phyloP scores from a whole-genome alignment of 1,140 invertebrate species.

The Streblospio benedicti region DNA sequence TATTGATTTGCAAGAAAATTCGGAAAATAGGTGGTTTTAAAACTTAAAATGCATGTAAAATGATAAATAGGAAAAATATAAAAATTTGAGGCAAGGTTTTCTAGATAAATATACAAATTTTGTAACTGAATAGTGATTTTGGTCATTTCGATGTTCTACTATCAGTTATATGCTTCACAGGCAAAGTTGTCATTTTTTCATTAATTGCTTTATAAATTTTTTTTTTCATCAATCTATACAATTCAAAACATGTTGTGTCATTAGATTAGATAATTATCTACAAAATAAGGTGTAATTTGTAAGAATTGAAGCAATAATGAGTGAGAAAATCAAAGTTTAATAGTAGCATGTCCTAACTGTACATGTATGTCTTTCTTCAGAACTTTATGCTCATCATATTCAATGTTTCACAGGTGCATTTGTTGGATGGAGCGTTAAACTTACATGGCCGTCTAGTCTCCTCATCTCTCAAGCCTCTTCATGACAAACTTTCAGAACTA shows the following conservation, averaged over 20 bases:
- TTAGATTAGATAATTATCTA: conserved; percentile 26
- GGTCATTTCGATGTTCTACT: neutral
- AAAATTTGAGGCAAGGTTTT: too few relatives aligned
- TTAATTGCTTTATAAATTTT: too few relatives aligned
- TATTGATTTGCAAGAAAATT: too few relatives aligned
- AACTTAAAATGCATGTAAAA: too few relatives aligned
- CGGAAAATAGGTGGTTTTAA: too few relatives aligned
- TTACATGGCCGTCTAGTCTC: conserved; percentile 76
- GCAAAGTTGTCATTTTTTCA: too few relatives aligned
- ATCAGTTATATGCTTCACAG: conserved; percentile 35
- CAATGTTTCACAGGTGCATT: conserved; percentile 46
- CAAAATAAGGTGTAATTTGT: conserved; percentile 24
- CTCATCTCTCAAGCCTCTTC: conserved; percentile 71
- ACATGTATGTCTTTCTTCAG: neutral
- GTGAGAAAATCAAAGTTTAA: conserved; percentile 26
- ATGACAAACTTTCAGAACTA: conserved; percentile 73
- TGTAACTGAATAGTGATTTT: conserved; percentile 30
- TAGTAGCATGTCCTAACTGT: neutral
- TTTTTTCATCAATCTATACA: too few relatives aligned
- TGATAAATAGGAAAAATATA: too few relatives aligned
- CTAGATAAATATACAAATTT: too few relatives aligned
- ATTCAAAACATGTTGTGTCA: too few relatives aligned
- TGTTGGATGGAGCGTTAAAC: conserved; percentile 69
- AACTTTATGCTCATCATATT: neutral
- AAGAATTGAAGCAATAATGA: conserved; percentile 24